Conservation (phyloP, 2,888 invertebrate species). For the Mythimna lalbum region DNA sequence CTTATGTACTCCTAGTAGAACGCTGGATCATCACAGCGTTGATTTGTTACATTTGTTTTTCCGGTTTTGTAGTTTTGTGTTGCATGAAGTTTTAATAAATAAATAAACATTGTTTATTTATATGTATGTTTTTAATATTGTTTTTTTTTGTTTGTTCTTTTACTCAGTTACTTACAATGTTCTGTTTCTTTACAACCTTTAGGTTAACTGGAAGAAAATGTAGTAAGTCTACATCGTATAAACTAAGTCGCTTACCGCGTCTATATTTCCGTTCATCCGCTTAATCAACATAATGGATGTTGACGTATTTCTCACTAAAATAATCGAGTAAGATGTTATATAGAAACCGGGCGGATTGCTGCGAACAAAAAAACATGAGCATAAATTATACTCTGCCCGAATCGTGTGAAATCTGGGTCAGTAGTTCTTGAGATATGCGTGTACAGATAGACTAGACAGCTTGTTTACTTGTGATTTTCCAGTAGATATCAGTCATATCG, state of each 20-base stretch:
- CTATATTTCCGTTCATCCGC: neutral
- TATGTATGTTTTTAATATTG: too few relatives aligned
- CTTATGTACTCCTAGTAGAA: neutral
- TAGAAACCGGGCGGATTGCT: neutral
- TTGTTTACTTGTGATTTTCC: conserved; percentile 29
- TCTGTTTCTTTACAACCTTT: too few relatives aligned
- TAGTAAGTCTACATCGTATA: too few relatives aligned
- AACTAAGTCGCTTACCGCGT: neutral
- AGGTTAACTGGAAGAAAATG: too few relatives aligned
- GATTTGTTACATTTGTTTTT: too few relatives aligned
- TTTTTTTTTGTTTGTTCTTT: too few relatives aligned
- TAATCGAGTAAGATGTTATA: neutral
- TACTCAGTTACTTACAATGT: too few relatives aligned
- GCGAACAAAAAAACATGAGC: neutral
- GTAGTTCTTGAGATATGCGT: neutral
- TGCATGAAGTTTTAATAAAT: too few relatives aligned
- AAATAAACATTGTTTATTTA: neutral
- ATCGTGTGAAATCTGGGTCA: neutral
- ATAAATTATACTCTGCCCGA: neutral
- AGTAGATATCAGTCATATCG: conserved; percentile 58
- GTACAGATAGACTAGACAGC: neutral
- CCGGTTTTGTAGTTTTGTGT: too few relatives aligned
- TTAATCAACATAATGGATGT: neutral
- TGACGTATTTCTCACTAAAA: neutral
- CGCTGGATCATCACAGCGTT: neutral